Evolutionary conservation across 1,140 invertebrate species (phyloP), one percentile per base, ranked within the genome.

Genomic region (Goniozus legneri): DNA sequence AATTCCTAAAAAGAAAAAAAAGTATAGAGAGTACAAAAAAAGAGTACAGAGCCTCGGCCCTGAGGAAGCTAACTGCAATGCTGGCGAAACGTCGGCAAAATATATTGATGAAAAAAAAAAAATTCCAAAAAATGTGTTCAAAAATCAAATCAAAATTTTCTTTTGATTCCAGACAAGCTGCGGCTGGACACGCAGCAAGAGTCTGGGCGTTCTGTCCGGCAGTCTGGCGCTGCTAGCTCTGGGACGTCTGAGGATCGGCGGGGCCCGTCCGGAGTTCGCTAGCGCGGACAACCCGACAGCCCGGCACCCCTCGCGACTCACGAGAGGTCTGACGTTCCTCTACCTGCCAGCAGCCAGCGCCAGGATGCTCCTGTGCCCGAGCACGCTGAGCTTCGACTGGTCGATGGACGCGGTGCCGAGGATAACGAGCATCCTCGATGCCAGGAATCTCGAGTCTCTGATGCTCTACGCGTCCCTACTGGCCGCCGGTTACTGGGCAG

Each of bases 401-500:
- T 92, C 91, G 3, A 96, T 96, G 93, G 92, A 93, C 55, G 85
- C 92, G 1, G 84, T 97, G 54, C 89, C 92, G 1, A 78, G 89
- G 41, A 81, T 97, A 47, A 83, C 80, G 1, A 80, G 81, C 3
- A 38, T 91, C 3, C 76, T 79, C 44, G 93, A 97, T 72, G 65
- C 79, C 0, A 77, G 92, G 38, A 94, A 93, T 65, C 61, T 89
- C 3, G 74, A 84, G 31, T 83, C 87, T 1, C 54, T 86, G 7
- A 68, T 82, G 8, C 86, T 95, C 46, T 96, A 94, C 65, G 67
- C 75, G 1, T 60, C 75, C 7, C 55, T 87, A 30, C 75, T 60
- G 6, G 56, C 41, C 2, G 66, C 69, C 3, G 39, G 54, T 0
- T 38, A 69, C 10, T 77, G 75, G 75, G 56, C 66, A 0, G 33